Base-by-base conservation (phyloP, 2,113 vertebrate genomes). In the Daphoenositta chrysoptera region DNA sequence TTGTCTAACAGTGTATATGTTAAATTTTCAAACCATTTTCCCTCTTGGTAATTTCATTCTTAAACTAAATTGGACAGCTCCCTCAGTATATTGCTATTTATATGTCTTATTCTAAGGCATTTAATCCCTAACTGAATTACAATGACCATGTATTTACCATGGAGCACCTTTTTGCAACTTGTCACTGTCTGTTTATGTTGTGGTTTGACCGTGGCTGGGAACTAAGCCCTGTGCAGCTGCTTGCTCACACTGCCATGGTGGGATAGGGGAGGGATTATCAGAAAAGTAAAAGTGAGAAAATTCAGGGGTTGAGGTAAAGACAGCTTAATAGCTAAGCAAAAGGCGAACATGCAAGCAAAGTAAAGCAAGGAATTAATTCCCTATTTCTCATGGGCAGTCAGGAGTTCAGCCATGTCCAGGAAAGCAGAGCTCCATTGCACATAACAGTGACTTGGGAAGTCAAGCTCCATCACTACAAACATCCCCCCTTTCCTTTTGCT, bases 361-460 rank as follows among this genome's bases (percentile, higher is more conserved):
- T 18, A 42, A 50, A 44, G 33, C 15, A 81, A 23, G 15, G 18
- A 44, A 4, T 45, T 58, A 2, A 28, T 51, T 51, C 44, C 30
- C 19, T 19, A 21, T 13, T 73, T 73, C 19, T 51, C 51, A 33
- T 15, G 18, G 27, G 8, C 8, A 37, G 26, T 9, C 10, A 11
- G 57, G 44, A 31, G 20, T 37, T 50, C 15, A 37, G 23, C 23
- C 33, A 28, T 37, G 19, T 37, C 27, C 13, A 65, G 51, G 50
- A 44, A 42, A 42, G 6, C 40, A 40, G 5, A 4, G 10, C 7
- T 42, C 50, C 10, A 4, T 2, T 23, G 10, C 0, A 0, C 15
- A 2, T 27, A 15, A 6, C 57, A 31, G 20, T 28, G 33, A 37
- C 31, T 50, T 23, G 7, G 27, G 26, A 37, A 57, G 37, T 16